Conservation (phyloP, 1,140 invertebrate genomes). For the Aleiodes sp. region DNA sequence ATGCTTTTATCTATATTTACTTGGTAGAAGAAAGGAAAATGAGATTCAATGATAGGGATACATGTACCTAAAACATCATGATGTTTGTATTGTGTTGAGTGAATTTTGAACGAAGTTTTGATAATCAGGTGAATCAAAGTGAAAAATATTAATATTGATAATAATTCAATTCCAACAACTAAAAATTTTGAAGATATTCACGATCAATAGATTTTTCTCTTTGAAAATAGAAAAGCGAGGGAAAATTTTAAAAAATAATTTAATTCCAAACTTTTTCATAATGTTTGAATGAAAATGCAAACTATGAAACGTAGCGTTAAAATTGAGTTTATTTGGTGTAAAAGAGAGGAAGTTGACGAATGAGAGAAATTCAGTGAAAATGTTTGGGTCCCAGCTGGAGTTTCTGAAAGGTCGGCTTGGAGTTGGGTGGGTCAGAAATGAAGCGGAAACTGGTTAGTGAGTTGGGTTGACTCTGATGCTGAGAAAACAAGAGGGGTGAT, state of each 20-base stretch:
- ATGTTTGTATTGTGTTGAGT: too few species aligned
- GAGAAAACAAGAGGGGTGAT: neutral
- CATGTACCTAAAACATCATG: too few species aligned
- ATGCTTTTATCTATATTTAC: neutral
- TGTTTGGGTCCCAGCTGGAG: constrained; percentile 1
- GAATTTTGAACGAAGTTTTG: too few species aligned
- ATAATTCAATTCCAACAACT: too few species aligned
- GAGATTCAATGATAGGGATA: too few species aligned
- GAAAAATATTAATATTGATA: too few species aligned
- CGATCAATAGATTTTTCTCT: too few species aligned
- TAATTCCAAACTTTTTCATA: neutral
- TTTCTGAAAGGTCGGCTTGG: neutral
- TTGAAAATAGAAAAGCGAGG: too few species aligned
- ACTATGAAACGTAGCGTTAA: neutral
- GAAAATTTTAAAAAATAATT: too few species aligned
- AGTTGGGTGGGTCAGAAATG: constrained; percentile 9
- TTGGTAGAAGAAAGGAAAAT: neutral
- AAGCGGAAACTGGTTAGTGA: constrained; percentile 14
- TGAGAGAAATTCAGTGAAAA: neutral
- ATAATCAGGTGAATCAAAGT: too few species aligned
- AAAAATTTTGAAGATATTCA: too few species aligned
- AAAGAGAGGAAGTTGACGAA: constrained; percentile 12
- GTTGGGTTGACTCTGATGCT: constrained; percentile 3
- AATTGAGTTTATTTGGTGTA: constrained; percentile 14
- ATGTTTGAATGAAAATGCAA: neutral